Evolutionary conservation across 2,888 invertebrate genomes (phyloP).

Genomic region (Nymphalis urticae): DNA sequence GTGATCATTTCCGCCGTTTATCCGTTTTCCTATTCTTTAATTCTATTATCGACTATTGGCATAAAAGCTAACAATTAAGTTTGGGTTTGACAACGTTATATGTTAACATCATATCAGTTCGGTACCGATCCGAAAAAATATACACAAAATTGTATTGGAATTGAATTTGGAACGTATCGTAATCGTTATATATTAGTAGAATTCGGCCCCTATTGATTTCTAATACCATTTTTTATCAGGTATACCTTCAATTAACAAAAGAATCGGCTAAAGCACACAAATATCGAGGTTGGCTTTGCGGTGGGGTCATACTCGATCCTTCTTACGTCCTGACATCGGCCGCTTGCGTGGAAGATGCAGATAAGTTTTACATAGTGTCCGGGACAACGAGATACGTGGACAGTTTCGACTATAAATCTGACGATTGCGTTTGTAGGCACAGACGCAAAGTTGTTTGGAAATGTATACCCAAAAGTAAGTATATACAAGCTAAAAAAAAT

Average conservation of each 20-base stretch:
- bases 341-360: slow-evolving; percentile 75
- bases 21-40: neutral
- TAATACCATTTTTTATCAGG: slow-evolving; percentile 46
- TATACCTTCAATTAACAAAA: slow-evolving; percentile 72
- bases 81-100: no score
- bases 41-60: neutral
- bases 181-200: no score
- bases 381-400: slow-evolving; percentile 71
- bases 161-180: no score
- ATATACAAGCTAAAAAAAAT: neutral
- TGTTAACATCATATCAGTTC: no score
- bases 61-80: no score
- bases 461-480: slow-evolving; percentile 76
- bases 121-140: no score
- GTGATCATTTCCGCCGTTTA: no score
- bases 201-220: no score
- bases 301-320: slow-evolving; percentile 67
- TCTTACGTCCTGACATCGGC: slow-evolving; percentile 72
- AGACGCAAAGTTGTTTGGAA: slow-evolving; percentile 73
- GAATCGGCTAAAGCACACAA: slow-evolving; percentile 74
- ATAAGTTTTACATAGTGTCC: slow-evolving; percentile 71
- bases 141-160: no score
- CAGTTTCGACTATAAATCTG: slow-evolving; percentile 66
- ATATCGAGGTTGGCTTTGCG: slow-evolving; percentile 74
- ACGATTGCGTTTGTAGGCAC: slow-evolving; percentile 69